These are phyloP conservation scores for Halcyon malimbica DNA, from an alignment of 2,113 vertebrate genomes.

Conservation along the genomic window DNA sequence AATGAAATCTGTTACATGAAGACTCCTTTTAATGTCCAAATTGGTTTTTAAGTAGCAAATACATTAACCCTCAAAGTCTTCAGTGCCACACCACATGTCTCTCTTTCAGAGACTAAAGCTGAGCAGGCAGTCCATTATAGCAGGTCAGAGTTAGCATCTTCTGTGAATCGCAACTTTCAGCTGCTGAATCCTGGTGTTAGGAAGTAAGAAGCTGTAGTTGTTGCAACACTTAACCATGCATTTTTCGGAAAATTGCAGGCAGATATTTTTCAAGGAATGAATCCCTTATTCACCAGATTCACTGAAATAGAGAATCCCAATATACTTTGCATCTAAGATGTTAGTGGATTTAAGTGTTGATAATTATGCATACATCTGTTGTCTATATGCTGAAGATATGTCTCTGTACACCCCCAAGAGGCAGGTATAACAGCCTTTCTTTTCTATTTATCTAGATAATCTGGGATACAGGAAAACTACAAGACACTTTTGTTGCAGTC, in stretches of 20 bases:
- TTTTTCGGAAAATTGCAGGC: neutral
- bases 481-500: neutral
- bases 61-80: constrained; percentile 2
- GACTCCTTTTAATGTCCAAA: constrained; percentile 65
- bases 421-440: neutral
- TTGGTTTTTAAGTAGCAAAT: constrained; percentile 62
- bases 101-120: neutral
- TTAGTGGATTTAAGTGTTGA: neutral
- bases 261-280: neutral
- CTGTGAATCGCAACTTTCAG: neutral
- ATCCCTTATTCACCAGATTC: neutral
- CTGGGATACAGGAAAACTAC: neutral
- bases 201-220: neutral
- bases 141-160: neutral
- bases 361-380: neutral
- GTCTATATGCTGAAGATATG: neutral
- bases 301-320: neutral
- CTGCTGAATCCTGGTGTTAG: neutral
- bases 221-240: neutral
- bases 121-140: neutral
- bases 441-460: neutral
- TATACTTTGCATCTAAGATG: neutral
- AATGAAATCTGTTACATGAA: constrained; percentile 68
- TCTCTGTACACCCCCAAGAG: neutral
- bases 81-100: neutral